phyloP scores from a whole-genome alignment of 2,888 invertebrate genomes.

The Machimus atricapillus region DNA sequence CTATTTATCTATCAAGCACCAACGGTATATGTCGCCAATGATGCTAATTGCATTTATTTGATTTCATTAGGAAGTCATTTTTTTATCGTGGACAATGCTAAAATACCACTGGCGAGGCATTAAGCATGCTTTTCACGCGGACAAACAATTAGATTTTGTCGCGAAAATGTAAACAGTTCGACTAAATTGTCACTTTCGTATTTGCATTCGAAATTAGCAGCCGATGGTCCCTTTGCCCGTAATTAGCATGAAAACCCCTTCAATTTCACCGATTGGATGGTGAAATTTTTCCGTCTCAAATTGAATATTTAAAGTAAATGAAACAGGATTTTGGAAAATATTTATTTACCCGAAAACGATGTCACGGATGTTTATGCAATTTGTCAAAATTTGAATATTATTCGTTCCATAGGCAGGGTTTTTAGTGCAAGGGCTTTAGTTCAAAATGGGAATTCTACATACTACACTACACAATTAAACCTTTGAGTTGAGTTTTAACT shows the following conservation, averaged over 20 bases:
- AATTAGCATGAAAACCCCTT: neutral
- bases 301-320: neutral
- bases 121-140: conserved; percentile 3
- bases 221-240: neutral
- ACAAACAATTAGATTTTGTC: neutral
- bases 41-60: neutral
- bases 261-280: neutral
- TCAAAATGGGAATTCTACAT: neutral
- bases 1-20: neutral
- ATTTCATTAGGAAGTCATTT: neutral
- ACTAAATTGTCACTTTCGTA: conserved; percentile 8
- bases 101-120: neutral
- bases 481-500: too few relatives aligned
- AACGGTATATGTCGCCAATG: neutral
- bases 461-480: neutral
- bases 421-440: neutral
- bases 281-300: neutral
- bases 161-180: neutral
- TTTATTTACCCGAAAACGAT: neutral
- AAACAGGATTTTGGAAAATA: neutral
- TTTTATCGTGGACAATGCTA: neutral
- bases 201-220: neutral
- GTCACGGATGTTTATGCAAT: neutral
- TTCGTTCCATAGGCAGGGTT: neutral
- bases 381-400: neutral